Percentiles rank a stretch among this genome's conserved stretches.
Conservation (phyloP, 2,888 invertebrate genomes). For the Ceratothoa steindachneri region DNA sequence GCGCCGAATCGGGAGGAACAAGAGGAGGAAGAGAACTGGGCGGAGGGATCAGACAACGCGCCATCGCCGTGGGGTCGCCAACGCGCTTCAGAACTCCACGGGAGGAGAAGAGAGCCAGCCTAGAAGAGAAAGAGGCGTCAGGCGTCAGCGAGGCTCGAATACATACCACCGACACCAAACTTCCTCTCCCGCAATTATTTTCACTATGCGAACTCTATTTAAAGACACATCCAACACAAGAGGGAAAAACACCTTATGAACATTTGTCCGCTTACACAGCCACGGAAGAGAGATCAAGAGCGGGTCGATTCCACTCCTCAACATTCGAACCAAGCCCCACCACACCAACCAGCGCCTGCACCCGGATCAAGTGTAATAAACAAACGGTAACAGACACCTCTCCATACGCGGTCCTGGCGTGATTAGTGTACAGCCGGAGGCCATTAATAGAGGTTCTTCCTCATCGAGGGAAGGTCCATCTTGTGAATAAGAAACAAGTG, state of each 20-base stretch:
- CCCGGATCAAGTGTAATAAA: no score
- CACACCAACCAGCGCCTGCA: no score
- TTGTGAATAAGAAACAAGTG: constrained; percentile 40
- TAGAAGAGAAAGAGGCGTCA: constrained; percentile 44
- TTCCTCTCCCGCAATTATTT: not conserved
- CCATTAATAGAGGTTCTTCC: not conserved
- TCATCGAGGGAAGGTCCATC: constrained; percentile 16
- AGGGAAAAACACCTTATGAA: no score
- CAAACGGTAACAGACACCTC: no score
- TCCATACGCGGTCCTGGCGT: no score
- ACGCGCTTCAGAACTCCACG: constrained; percentile 17
- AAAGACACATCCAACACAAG: no score
- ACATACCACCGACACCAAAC: not conserved
- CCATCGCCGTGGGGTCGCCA: not conserved
- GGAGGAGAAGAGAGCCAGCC: constrained; percentile 24
- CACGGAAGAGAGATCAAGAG: no score
- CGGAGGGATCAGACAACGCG: not conserved
- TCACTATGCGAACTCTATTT: no score
- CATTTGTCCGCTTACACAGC: no score
- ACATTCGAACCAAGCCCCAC: no score
- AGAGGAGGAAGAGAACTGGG: not conserved
- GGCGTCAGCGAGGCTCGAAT: constrained; percentile 20
- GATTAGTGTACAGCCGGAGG: no score
- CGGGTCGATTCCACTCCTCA: no score
- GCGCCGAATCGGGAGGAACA: not conserved